Evolutionary conservation across 2,888 invertebrate species (phyloP), one percentile per base, ranked within the genome.

Genomic region (Athalia rosae): DNA sequence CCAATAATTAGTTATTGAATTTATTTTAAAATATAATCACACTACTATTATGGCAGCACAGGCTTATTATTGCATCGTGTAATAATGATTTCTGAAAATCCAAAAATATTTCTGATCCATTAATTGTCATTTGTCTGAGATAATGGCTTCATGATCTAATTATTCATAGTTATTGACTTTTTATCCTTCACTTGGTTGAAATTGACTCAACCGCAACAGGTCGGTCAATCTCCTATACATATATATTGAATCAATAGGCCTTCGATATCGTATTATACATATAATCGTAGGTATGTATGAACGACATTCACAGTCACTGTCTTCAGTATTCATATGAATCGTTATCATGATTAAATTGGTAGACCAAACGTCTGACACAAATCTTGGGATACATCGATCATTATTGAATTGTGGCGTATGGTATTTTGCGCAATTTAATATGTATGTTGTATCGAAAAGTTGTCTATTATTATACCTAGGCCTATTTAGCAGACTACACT

Each of bases 41-140:
- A 83, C 80, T 79, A 80, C 76, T 76, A 41, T 80, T 80, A 81
- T 80, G 84, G 85, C 82, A 84, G 85, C 82, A 71, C 80, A 77
- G 77, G 80, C 8, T 53, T 11, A 13, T 83, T 85, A 85, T 84
- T 84, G 85, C 84, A 84, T 82, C 73, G 77, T 66, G 77, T 79
- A 77, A 15, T 63, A 77, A 50, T 77, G 79, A 73, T 59, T 73
- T 73, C n/a, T 45, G 61, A 61, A 61, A 74, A 74, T 74, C 48
- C 61, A 74, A 74, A 74, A 74, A 74, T 74, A 74, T 62, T 62
- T 50, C 61, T 58, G 62, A 41, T 50, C 71, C 41, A 7, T 9
- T 63, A 41, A 4, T 43, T 8, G 48, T 48, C 48, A 50, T 41
- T 61, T 61, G 28, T 4, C 61, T 9, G 61, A n/a, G 6, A 28